A percentile compares a stretch with the other conserved stretches of the same genome.
These are phyloP conservation scores for Oreochromis aureus DNA, from an alignment of 2,113 vertebrate species.

Conservation along the genomic window DNA sequence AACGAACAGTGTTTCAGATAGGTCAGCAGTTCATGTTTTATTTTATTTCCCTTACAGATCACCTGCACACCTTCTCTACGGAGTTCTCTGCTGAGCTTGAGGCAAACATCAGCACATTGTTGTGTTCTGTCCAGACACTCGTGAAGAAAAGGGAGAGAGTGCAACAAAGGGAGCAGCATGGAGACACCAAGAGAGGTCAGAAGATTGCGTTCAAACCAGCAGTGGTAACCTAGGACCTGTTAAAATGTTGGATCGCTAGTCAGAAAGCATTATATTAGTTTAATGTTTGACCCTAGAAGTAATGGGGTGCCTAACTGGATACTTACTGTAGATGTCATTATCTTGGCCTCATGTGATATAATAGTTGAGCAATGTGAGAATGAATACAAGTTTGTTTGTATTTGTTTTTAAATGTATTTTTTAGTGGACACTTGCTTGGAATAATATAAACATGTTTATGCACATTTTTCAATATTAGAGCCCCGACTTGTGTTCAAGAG, in stretches of 20 bases:
- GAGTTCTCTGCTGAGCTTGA: conserved; percentile 84
- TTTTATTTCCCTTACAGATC: conserved; percentile 13
- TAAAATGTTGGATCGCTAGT: background rate
- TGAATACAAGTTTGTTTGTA: background rate
- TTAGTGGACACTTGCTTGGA: background rate
- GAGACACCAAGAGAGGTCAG: conserved; percentile 56
- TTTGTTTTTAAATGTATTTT: background rate
- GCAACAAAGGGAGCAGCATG: conserved; percentile 26
- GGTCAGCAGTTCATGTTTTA: background rate
- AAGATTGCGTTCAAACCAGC: background rate
- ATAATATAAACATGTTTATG: background rate
- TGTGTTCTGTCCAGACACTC: conserved; percentile 85
- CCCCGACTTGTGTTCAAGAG: accelerated
- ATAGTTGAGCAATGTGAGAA: background rate
- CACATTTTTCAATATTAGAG: background rate
- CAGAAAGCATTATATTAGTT: background rate
- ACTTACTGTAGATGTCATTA: background rate
- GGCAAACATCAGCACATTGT: conserved; percentile 76
- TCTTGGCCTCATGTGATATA: background rate
- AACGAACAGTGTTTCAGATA: background rate
- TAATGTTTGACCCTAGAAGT: background rate
- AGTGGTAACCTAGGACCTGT: background rate
- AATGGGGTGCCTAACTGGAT: background rate
- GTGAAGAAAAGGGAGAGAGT: conserved; percentile 72
- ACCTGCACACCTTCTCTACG: conserved; percentile 67